Base-by-base conservation (phyloP, 2,888 invertebrate species). In the Dusona sp. region DNA sequence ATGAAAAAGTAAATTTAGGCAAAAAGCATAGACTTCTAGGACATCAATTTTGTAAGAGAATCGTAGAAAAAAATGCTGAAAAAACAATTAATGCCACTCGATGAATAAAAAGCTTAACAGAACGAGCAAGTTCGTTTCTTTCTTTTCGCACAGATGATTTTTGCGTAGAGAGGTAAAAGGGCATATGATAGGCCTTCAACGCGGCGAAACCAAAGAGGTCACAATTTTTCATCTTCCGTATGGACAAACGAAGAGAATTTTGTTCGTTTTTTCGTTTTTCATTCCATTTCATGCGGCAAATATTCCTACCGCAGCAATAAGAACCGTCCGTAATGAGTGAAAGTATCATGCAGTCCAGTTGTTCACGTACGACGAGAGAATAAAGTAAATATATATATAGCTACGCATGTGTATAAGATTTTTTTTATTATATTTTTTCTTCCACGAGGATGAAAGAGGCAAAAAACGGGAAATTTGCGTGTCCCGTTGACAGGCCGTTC, bases 261-360 rank as follows among this genome's bases (percentile, higher is more conserved):
- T 48, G 9, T 61, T 73, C 8, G 11, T 48, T 72, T 48, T 75
- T 68, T 75, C 25, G 48, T n/a, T 13, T 79, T 82, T 54, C 51
- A 29, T 74, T 64, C 33, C 42, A 75, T 77, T 75, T 73, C 22
- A 38, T 68, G n/a, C 33, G 0, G 36, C 45, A 38, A n/a, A 51
- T 33, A 51, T 13, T 65, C 4, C 3, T 74, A 73, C 25, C 19
- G 25, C 33, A 64, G 45, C 48, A 64, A 33, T 38, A 45, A 74
- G 22, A 70, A 51, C 57, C 13, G 64, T 73, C 8, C 33, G 65
- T 84, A 81, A 81, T 68, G 80, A 65, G 86, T 81, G 86, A 86
- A 86, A 86, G 86, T 86, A 81, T 67, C 22, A 38, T 38, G 36
- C 48, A 45, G 36, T 68, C 61, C 68, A 75, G 70, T 65, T 48